A percentile compares a stretch with the other conserved stretches of the same genome.
phyloP scores from a whole-genome alignment of 2,888 invertebrate genomes.

The Trisateles emortualis region DNA sequence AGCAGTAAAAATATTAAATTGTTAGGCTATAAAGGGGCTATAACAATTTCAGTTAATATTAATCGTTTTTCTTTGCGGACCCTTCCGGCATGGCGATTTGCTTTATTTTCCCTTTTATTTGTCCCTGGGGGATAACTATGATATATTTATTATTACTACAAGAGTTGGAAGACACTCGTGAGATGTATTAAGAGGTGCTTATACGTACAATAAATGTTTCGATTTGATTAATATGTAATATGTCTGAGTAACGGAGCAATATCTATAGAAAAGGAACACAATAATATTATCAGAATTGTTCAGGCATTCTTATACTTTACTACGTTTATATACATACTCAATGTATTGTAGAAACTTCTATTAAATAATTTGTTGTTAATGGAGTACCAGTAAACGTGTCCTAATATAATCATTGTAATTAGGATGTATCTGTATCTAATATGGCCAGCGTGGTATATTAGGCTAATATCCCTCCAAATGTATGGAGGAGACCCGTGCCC shows the following conservation, averaged over 20 bases:
- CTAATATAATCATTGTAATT: no score
- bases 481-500: no score
- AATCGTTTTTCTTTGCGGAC: slow-evolving; percentile 85
- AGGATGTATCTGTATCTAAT: no score
- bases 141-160: slow-evolving; percentile 84
- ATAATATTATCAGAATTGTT: no score
- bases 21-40: slow-evolving; percentile 74
- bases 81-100: slow-evolving; percentile 80
- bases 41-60: slow-evolving; percentile 86
- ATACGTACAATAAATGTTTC: slow-evolving; percentile 53
- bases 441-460: no score
- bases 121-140: slow-evolving; percentile 80
- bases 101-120: slow-evolving; percentile 84
- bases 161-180: slow-evolving; percentile 79
- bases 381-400: no score
- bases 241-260: slow-evolving; percentile 16
- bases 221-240: slow-evolving; percentile 40
- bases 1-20: slow-evolving; percentile 82
- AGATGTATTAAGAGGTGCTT: slow-evolving; percentile 78
- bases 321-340: no score
- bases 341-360: no score
- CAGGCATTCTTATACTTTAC: no score
- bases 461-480: no score
- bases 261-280: background rate
- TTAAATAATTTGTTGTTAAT: no score